Evolutionary conservation across 2,888 invertebrate species (phyloP), one percentile per base, ranked within the genome.

Genomic region (Heliconius ethilla): DNA sequence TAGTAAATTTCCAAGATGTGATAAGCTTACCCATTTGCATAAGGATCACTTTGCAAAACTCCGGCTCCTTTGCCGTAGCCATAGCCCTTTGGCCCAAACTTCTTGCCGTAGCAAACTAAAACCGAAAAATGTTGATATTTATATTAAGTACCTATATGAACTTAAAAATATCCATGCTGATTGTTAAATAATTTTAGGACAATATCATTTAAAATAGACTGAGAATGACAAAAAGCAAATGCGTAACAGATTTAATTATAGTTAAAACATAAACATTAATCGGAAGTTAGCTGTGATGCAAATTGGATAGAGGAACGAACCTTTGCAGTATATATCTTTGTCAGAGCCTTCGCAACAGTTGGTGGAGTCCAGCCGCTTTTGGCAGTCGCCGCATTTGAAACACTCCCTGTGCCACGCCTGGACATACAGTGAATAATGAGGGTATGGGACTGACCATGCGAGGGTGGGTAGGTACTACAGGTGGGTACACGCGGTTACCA

Each of bases 31-130:
- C 97, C 97, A 94, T 97, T 97, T 91, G 96, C 96, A 94, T 96
- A 96, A 95, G 96, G 96, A 95, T 98, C 98, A 94, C 97, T 97
- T 95, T 98, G 98, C 89, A 98, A 96, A 86, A 98, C 98, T 90
- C 98, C 98, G 90, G 97, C 98, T 89, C 99, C 99, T 95, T 98
- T 98, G 88, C 99, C 99, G 94, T 98, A 99, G 88, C 99, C 99
- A 94, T 99, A 99, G 93, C 98, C 98, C 95, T 98, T 99, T 88
- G 99, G 99, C 87, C 99, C 99, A 95, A 98, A 99, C 96, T 97
- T 98, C 96, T 98, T 98, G 91, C 97, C 98, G 95, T 99, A 99
- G 96, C 99, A 99, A 89, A 97, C 97, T 98, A 93, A 78, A 91
- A 62, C n/a, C n/a, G 25, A 40, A 74, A 27, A 40, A 59, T 25